phyloP scores from a whole-genome alignment of 2,113 vertebrate species.

The Terrapene triunguis region DNA sequence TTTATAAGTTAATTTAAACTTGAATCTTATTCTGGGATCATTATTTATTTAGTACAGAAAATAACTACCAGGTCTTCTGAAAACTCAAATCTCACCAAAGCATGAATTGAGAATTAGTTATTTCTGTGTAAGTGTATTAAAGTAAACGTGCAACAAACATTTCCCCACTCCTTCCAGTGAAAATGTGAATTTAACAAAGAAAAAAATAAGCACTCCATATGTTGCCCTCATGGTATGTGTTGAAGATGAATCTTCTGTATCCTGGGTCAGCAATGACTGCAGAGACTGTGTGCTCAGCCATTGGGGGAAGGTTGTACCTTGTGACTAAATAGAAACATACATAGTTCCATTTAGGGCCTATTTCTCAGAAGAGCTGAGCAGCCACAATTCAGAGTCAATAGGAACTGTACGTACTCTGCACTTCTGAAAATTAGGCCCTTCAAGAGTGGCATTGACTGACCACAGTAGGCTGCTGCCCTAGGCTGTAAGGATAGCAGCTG shows the following conservation, averaged over 20 bases:
- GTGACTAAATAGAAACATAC: background rate
- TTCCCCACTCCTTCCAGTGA: background rate
- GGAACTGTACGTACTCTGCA: rapidly evolving
- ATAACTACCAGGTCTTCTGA: slow-evolving; percentile 10
- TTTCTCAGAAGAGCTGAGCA: background rate
- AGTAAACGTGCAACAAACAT: background rate
- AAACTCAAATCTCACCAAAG: background rate
- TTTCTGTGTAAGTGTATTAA: background rate
- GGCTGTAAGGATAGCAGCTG: rapidly evolving
- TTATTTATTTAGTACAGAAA: slow-evolving; percentile 28
- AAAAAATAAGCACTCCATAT: background rate
- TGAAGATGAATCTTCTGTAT: rapidly evolving
- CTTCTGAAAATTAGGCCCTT: background rate
- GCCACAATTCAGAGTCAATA: rapidly evolving
- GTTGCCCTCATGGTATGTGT: background rate
- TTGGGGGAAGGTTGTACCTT: background rate
- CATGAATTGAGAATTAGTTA: background rate
- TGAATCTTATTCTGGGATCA: background rate
- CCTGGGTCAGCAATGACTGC: background rate
- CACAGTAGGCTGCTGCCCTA: rapidly evolving
- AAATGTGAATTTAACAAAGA: background rate
- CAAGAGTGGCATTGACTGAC: rapidly evolving
- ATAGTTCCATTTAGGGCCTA: background rate
- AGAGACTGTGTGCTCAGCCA: rapidly evolving
- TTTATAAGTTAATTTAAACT: slow-evolving; percentile 33